Base-by-base conservation (phyloP, 2,797 vertebrate species). In the Naso thynnoides region DNA sequence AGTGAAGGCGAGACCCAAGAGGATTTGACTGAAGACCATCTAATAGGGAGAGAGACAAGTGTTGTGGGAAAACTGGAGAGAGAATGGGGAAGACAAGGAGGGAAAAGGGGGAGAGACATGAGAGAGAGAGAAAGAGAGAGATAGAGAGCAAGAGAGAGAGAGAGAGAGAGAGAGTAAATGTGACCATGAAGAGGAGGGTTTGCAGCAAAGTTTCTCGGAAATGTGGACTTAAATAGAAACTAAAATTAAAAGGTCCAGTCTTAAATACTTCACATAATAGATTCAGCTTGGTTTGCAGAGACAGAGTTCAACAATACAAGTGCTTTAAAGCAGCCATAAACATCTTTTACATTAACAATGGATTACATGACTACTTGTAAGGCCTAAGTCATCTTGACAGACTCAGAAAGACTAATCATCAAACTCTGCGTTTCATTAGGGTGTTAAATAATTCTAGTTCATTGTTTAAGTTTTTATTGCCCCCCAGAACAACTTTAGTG, bases 11-110 rank as follows among this genome's bases (percentile, higher is more conserved):
- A 33, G 48, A 64, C 63, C 74, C 49, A 0, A 16, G 67, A 79
- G 81, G 63, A 75, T 19, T 6, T 15, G 9, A 47, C 39, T n/a
- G 63, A 71, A 38, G 62, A 77, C n/a, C 55, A 42, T 57, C 47
- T 67, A 79, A 75, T 57, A 18, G 15, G 52, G 53, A 24, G 33
- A 56, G 42, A 54, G 29, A 9, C 10, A 10, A 8, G 24, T 16
- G 59, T 23, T 48, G 71, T 42, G 49, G 60, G 33, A 70, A 59
- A 73, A 47, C 11, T 24, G 38, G 29, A 50, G 19, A 8, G 24
- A 57, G 18, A 50, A 3, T 18, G 3, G 0, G 44, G 56, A 26
- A 6, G 23, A 27, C 21, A 11, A 7, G 54, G 33, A 6, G 26
- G 26, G 33, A 9, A 14, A 26, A 21, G 6, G 7, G 29, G 56